phyloP scores from a whole-genome alignment of 2,113 vertebrate species.

The Astur gentilis region DNA sequence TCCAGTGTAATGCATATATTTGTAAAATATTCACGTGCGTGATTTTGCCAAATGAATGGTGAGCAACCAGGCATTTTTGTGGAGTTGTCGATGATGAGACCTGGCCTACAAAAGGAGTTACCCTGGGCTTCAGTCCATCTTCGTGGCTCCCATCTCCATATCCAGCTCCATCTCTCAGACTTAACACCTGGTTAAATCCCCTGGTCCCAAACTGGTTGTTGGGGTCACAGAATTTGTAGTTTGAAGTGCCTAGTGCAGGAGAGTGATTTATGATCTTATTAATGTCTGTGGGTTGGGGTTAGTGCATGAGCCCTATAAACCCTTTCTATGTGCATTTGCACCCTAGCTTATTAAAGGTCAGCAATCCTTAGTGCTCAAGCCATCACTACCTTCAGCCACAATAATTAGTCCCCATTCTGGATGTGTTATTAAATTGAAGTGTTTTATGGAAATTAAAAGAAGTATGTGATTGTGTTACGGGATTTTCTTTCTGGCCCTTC shows the following conservation, averaged over 20 bases:
- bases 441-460: background rate
- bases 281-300: background rate
- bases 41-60: background rate
- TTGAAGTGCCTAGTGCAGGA: background rate
- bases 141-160: background rate
- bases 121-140: background rate
- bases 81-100: accelerated
- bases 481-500: background rate
- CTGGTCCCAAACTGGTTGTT: background rate
- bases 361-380: background rate
- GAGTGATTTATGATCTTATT: background rate
- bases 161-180: background rate
- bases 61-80: background rate
- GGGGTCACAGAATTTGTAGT: background rate
- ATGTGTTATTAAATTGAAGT: background rate
- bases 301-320: background rate
- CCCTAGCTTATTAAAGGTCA: background rate
- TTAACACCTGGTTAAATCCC: background rate
- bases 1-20: background rate
- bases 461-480: background rate
- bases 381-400: background rate
- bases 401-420: background rate
- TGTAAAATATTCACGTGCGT: background rate
- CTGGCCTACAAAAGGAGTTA: background rate
- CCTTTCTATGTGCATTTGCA: background rate